Evolutionary conservation across 2,113 vertebrate species (phyloP).

Genomic region (Cyanoderma ruficeps): DNA sequence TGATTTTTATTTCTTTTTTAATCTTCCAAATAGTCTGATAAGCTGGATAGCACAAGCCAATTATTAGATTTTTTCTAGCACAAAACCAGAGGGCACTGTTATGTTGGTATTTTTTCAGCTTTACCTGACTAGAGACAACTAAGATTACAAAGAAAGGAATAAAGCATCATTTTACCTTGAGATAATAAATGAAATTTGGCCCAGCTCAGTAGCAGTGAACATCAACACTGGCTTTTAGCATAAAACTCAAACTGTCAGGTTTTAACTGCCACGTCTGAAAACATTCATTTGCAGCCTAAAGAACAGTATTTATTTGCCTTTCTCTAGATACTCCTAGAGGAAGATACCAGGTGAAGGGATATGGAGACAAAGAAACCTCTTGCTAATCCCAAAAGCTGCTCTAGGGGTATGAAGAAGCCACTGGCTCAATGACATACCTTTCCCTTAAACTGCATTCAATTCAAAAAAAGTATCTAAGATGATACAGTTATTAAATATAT

Average conservation of each 20-base stretch:
- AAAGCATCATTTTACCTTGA: constrained; percentile 1
- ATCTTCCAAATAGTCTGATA: not conserved
- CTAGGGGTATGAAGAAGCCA: not conserved
- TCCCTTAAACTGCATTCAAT: not conserved
- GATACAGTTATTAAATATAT: not conserved
- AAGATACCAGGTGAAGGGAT: not conserved
- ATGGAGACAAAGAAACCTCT: not conserved
- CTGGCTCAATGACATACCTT: not conserved
- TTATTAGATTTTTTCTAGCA: not conserved
- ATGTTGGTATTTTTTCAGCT: not conserved
- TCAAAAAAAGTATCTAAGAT: not conserved
- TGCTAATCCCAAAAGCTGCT: not conserved
- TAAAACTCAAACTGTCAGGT: not conserved
- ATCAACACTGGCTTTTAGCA: not conserved
- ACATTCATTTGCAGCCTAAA: not conserved
- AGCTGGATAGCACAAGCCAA: not conserved
- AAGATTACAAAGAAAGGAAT: not conserved
- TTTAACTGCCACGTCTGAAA: not conserved
- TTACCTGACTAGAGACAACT: not conserved
- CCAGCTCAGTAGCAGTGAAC: not conserved
- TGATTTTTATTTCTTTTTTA: not conserved
- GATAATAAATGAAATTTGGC: not conserved
- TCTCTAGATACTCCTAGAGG: not conserved
- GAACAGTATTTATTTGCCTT: not conserved
- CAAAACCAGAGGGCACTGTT: constrained; percentile 54